phyloP scores from a whole-genome alignment of 1,140 invertebrate genomes.

The Drosophila kohkoa region DNA sequence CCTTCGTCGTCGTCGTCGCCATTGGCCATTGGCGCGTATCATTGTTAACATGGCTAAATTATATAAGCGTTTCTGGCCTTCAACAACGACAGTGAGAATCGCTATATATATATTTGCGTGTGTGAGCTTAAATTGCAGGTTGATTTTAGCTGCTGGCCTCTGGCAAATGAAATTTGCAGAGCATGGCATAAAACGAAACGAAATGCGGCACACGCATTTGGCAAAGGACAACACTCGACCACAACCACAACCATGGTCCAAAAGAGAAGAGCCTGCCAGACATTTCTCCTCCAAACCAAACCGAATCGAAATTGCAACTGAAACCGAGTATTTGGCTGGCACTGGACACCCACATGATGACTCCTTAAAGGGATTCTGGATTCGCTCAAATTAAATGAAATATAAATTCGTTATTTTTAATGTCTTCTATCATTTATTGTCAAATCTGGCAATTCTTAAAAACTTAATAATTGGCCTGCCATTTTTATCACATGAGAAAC shows the following conservation, averaged over 20 bases:
- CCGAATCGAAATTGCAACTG: too few species aligned
- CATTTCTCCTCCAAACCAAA: too few species aligned
- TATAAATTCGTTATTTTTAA: too few species aligned
- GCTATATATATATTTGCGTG: background rate
- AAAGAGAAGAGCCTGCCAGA: background rate
- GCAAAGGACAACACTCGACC: conserved; percentile 9
- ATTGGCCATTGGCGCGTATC: conserved; percentile 49
- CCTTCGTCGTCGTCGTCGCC: conserved; percentile 28
- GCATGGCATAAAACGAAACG: conserved; percentile 36
- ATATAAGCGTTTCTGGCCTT: conserved; percentile 39
- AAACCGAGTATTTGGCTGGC: too few species aligned
- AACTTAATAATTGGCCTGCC: too few species aligned
- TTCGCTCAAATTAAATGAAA: too few species aligned
- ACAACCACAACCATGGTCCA: background rate
- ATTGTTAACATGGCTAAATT: conserved; percentile 70
- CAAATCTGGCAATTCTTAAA: too few species aligned
- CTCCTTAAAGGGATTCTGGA: too few species aligned
- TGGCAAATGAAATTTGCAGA: conserved; percentile 55
- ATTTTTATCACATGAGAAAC: too few species aligned
- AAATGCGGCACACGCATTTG: conserved; percentile 23
- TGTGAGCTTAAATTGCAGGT: conserved; percentile 42
- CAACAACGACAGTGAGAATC: background rate
- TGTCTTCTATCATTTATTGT: too few species aligned
- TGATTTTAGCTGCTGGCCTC: conserved; percentile 39
- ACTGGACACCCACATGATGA: too few species aligned